Percentiles rank a stretch among this genome's conserved stretches.
These are phyloP conservation scores for Heliconius aoede DNA, from an alignment of 2,888 invertebrate genomes.

Conservation along the genomic window DNA sequence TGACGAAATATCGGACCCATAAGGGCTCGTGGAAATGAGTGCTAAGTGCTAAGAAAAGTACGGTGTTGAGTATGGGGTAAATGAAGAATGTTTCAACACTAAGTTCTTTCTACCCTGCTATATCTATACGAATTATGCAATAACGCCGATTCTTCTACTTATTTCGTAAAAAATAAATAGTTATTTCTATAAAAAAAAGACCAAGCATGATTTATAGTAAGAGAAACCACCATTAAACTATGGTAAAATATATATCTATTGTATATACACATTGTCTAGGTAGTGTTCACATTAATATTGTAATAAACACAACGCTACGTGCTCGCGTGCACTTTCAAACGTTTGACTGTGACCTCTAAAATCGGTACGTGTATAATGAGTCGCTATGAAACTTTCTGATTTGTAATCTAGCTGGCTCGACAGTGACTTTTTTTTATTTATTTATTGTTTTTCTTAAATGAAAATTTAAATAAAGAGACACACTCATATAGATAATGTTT, in stretches of 20 bases:
- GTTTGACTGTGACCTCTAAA: slow-evolving; percentile 73
- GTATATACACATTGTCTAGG: slow-evolving; percentile 18
- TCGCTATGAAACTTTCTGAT: slow-evolving; percentile 53
- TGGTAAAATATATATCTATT: slow-evolving; percentile 3
- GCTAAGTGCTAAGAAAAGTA: too few species aligned
- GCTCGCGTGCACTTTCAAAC: slow-evolving; percentile 72
- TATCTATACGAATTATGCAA: too few species aligned
- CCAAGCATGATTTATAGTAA: background rate
- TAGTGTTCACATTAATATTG: slow-evolving; percentile 40
- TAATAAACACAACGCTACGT: slow-evolving; percentile 42
- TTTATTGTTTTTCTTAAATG: background rate
- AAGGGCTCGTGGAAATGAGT: too few species aligned
- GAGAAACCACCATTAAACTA: background rate
- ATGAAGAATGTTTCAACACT: too few species aligned
- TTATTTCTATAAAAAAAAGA: too few species aligned
- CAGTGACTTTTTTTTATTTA: background rate
- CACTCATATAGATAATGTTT: background rate
- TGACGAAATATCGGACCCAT: too few species aligned
- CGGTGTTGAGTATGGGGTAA: too few species aligned
- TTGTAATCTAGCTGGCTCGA: slow-evolving; percentile 40
- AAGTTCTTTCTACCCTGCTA: too few species aligned
- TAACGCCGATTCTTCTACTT: too few species aligned
- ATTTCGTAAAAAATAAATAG: too few species aligned
- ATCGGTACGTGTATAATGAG: slow-evolving; percentile 71
- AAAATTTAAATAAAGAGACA: background rate